Conservation (phyloP, 2,888 invertebrate genomes). For the Phorcus lineatus region DNA sequence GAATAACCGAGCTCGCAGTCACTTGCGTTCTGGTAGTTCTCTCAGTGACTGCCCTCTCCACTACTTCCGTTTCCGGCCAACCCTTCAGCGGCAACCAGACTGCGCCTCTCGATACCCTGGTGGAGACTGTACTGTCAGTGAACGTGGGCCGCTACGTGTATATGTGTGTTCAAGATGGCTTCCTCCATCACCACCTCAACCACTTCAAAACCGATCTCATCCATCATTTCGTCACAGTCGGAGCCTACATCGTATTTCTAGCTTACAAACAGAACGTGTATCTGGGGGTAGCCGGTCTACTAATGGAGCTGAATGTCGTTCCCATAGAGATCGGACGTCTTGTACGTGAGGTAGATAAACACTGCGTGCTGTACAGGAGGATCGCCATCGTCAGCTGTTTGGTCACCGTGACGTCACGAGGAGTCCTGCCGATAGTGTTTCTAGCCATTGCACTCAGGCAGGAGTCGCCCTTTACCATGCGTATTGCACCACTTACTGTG, state of each 20-base stretch:
- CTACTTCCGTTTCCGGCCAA: conserved; percentile 41
- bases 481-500: conserved; percentile 48
- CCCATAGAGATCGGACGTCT: conserved; percentile 45
- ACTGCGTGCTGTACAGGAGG: conserved; percentile 40
- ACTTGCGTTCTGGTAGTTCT: conserved; percentile 41
- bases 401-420: conserved; percentile 46
- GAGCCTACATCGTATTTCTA: conserved; percentile 49
- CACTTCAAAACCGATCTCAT: conserved; percentile 45
- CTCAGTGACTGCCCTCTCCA: conserved; percentile 43
- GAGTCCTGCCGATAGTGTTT: conserved; percentile 52
- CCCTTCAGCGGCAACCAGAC: conserved; percentile 45
- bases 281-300: conserved; percentile 48
- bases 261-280: conserved; percentile 51
- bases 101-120: conserved; percentile 29
- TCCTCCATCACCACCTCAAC: conserved; percentile 32
- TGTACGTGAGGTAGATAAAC: conserved; percentile 41
- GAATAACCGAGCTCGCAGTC: conserved; percentile 51
- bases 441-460: conserved; percentile 51
- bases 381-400: conserved; percentile 43
- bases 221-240: conserved; percentile 51
- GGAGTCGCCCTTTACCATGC: conserved; percentile 54
- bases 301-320: conserved; percentile 51
- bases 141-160: conserved; percentile 55
- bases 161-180: conserved; percentile 39
- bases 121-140: conserved; percentile 42